phyloP scores from a whole-genome alignment of 1,140 invertebrate genomes.

The Polypedilum pembai region DNA sequence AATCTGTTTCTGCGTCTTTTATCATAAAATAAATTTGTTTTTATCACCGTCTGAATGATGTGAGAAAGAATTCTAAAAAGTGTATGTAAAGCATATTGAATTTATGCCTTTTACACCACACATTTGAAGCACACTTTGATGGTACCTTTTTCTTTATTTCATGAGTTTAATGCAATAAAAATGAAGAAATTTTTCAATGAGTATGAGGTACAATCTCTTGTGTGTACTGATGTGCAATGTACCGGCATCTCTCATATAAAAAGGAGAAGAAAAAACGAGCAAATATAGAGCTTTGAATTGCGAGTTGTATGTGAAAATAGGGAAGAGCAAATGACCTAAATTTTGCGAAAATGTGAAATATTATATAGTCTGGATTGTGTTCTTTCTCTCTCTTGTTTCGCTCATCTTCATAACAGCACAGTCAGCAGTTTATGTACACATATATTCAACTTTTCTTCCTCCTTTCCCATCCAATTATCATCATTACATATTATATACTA shows the following conservation, averaged over 20 bases:
- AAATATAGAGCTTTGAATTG: background rate
- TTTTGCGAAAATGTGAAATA: conserved; percentile 14
- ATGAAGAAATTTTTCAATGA: too few species aligned
- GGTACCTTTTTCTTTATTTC: too few species aligned
- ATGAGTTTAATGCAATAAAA: too few species aligned
- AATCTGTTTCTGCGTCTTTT: too few species aligned
- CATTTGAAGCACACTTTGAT: too few species aligned
- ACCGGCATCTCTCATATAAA: background rate
- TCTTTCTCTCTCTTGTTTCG: background rate
- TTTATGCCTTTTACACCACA: too few species aligned
- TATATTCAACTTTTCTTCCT: background rate
- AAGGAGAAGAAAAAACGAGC: background rate
- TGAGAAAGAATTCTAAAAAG: too few species aligned
- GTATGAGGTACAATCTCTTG: too few species aligned
- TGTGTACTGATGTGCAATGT: background rate
- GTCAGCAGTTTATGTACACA: background rate
- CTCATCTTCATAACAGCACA: background rate
- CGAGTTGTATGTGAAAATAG: background rate
- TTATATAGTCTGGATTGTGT: conserved; percentile 24
- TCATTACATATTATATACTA: too few species aligned
- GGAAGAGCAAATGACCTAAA: conserved; percentile 22
- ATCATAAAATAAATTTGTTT: too few species aligned
- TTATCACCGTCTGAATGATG: too few species aligned
- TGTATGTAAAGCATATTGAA: too few species aligned
- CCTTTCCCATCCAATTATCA: background rate